Evolutionary conservation across 2,797 vertebrate species (phyloP), one percentile per base, ranked within the genome.

Genomic region (Rachycentron canadum): DNA sequence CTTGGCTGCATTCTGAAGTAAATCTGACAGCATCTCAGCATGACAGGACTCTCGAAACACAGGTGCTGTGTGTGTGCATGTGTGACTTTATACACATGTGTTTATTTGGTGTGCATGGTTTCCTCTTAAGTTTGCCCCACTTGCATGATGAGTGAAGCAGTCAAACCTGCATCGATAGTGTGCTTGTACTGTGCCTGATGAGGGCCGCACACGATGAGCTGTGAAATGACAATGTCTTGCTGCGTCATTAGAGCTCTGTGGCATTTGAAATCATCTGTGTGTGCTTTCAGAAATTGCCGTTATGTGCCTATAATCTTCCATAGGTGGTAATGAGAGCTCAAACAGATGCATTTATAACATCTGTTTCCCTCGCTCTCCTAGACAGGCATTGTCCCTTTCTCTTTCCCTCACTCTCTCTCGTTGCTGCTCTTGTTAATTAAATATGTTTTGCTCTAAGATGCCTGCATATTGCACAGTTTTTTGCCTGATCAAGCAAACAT

Each of bases 231-330:
- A 61, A 82, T 68, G 76, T 50, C 43, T 43, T 16, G 55, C 52
- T 40, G 41, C 10, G 4, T 78, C 72, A 76, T 83, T 85, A 79
- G 25, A 79, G 45, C 49, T 55, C 10, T 1, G n/a, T 75, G 73
- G 50, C 66, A 72, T 89, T 88, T 85, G 36, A 71, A 84, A 81
- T 43, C 19, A 23, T 72, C 59, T 65, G 58, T 72, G 69, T 81
- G 78, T 62, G 55, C 50, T 83, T 75, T 79, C 73, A 72, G 69
- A 47, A 61, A 43, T 71, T 71, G 65, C 75, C 40, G 83, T 78
- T 56, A 78, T 76, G 66, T 66, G 71, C 73, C 56, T 73, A 32
- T 83, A 83, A 82, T 87, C n/a, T 72, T 86, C 89, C 76, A 87
- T 73, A 78, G 75, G 73, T 70, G 63, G 56, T 76, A 79, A 67